Evolutionary conservation across 2,113 vertebrate species (phyloP), one percentile per base, ranked within the genome.

Genomic region (Cranoglanis bouderius): DNA sequence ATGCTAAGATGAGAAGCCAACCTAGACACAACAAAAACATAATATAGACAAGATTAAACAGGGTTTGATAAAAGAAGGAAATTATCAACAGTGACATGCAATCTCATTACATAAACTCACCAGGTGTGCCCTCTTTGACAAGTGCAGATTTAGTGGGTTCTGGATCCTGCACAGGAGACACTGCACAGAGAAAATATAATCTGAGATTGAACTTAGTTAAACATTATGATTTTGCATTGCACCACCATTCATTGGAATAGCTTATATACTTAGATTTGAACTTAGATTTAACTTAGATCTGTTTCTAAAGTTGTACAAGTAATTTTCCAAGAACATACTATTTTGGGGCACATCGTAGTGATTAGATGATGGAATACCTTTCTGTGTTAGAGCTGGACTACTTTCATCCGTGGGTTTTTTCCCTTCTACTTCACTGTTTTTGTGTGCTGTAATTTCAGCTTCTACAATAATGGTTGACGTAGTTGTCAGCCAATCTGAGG

Each of bases 1-100:
- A 87, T 53, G 90, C 81, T 61, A 89, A 82, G 49, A 92, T 90
- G 38, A 92, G 67, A 46, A 92, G 74, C 91, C 90, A 92, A 43
- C 29, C 90, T 90, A 70, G 38, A 87, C 1, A 88, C 24, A 43
- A 38, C 12, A 57, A 59, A 26, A 29, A 46, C 40, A 63, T 21
- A 72, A 63, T 29, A 29, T 38, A 0, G 24, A 35, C 6, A 74
- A n/a, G 35, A 13, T 70, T 91, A 59, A 40, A 87, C 65, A 75
- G 82, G 6, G 14, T 51, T 88, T 43, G 67, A 43, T 3, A 49
- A 72, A 46, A 32, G 6, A 84, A 55, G 9, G 9, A 26, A 32
- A 43, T 53, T 21, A 87, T 43, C 53, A 78, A 38, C 14, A 21
- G 67, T 87, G 32, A 14, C 1, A n/a, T 14, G 49, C 2, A 29